phyloP scores from a whole-genome alignment of 2,797 vertebrate species.

The Oreochromis grahami region DNA sequence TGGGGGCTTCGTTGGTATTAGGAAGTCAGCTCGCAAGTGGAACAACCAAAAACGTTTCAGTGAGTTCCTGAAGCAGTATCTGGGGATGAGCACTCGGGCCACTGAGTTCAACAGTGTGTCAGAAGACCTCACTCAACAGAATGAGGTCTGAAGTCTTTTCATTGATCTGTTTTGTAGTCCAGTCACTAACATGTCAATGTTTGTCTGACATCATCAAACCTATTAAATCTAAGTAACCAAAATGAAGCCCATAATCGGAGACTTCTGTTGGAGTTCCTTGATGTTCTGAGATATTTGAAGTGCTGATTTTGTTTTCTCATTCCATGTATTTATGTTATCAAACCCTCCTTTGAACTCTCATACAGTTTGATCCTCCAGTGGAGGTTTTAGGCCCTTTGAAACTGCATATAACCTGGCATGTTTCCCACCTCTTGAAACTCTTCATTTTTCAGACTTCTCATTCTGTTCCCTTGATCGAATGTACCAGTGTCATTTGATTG shows the following conservation, averaged over 20 bases:
- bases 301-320: not conserved
- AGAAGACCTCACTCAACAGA: slow-evolving; percentile 77
- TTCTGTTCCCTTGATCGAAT: not conserved
- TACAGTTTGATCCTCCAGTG: not conserved
- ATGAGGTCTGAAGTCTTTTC: slow-evolving; percentile 68
- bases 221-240: not conserved
- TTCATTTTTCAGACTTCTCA: not conserved
- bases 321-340: not conserved
- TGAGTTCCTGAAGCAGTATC: slow-evolving; percentile 94
- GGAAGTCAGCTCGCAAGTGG: slow-evolving; percentile 95
- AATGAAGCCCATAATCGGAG: not conserved
- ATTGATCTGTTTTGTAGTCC: slow-evolving; percentile 25
- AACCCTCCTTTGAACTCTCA: not conserved
- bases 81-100: slow-evolving; percentile 88
- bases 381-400: not conserved
- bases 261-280: not conserved
- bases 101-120: slow-evolving; percentile 82
- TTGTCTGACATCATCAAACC: not conserved
- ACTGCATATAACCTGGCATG: not conserved
- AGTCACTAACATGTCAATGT: slow-evolving; percentile 2
- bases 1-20: slow-evolving; percentile 92
- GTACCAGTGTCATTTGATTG: not conserved
- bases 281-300: not conserved
- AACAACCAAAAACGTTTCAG: slow-evolving; percentile 98
- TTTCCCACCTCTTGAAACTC: not conserved